Evolutionary conservation across 2,113 vertebrate species (phyloP).

Genomic region (Limanda limanda): DNA sequence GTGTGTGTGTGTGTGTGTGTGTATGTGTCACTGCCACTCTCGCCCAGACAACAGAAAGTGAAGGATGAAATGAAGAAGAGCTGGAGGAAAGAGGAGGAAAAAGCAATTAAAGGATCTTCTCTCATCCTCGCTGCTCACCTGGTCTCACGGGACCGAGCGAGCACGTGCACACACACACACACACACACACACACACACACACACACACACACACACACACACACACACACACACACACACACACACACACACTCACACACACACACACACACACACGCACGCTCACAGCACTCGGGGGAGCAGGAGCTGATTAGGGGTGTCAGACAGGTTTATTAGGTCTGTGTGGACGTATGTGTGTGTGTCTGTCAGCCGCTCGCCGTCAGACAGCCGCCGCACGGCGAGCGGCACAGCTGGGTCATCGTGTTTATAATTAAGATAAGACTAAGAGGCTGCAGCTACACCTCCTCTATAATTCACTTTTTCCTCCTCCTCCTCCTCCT

Average conservation of each 20-base stretch:
- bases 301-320: constrained; percentile 66
- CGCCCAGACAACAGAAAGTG: too few species aligned
- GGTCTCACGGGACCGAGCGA: constrained; percentile 49
- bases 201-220: background rate
- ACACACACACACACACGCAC: too few species aligned
- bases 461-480: constrained; percentile 44
- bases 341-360: constrained; percentile 18
- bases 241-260: background rate
- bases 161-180: background rate
- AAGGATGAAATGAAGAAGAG: too few species aligned
- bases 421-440: constrained; percentile 74
- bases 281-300: constrained; percentile 2
- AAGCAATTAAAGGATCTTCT: constrained; percentile 66
- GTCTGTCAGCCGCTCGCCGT: constrained; percentile 32
- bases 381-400: constrained; percentile 20
- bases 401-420: constrained; percentile 67
- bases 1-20: constrained; percentile 9
- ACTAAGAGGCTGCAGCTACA: constrained; percentile 57
- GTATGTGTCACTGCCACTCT: background rate
- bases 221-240: too few species aligned
- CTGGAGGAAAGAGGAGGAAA: constrained; percentile 31
- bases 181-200: background rate
- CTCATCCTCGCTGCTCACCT: constrained; percentile 54
- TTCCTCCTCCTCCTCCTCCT: background rate
- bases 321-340: constrained; percentile 71